Evolutionary conservation across 2,113 vertebrate species (phyloP).

Genomic region (Hystrix brachyura): DNA sequence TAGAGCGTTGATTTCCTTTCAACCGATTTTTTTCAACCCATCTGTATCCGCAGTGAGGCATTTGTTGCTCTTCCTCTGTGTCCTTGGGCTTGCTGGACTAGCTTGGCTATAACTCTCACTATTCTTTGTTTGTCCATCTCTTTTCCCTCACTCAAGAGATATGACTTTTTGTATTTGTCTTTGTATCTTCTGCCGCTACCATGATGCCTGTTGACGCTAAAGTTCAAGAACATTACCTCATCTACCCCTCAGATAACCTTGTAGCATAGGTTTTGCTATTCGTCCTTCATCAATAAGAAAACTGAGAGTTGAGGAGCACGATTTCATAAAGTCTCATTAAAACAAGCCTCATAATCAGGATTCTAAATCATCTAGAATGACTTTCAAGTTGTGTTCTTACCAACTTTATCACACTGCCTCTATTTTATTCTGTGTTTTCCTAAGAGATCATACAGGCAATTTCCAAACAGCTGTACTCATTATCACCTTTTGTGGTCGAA

Average conservation of each 20-base stretch:
- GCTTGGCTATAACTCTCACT: background rate
- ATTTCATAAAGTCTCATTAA: slow-evolving; percentile 45
- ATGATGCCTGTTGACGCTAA: slow-evolving; percentile 6
- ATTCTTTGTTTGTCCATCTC: background rate
- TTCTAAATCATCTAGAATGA: slow-evolving; percentile 18
- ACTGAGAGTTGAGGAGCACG: background rate
- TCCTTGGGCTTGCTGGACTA: background rate
- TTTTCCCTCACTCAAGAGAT: background rate
- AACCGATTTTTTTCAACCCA: background rate
- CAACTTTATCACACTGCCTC: background rate
- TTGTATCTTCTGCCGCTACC: background rate
- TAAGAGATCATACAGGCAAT: slow-evolving; percentile 36
- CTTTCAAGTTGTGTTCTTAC: background rate
- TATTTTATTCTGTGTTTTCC: slow-evolving; percentile 49
- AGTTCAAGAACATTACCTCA: slow-evolving; percentile 4
- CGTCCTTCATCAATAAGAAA: slow-evolving; percentile 23
- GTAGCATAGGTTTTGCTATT: background rate
- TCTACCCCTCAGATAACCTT: background rate
- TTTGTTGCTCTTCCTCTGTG: background rate
- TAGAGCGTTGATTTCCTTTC: background rate
- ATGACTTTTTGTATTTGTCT: background rate
- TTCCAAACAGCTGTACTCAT: slow-evolving; percentile 34
- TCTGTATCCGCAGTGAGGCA: background rate
- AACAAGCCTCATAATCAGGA: slow-evolving; percentile 12
- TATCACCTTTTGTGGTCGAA: background rate